Evolutionary conservation across 2,113 vertebrate genomes (phyloP).

Genomic region (Toxostoma redivivum): DNA sequence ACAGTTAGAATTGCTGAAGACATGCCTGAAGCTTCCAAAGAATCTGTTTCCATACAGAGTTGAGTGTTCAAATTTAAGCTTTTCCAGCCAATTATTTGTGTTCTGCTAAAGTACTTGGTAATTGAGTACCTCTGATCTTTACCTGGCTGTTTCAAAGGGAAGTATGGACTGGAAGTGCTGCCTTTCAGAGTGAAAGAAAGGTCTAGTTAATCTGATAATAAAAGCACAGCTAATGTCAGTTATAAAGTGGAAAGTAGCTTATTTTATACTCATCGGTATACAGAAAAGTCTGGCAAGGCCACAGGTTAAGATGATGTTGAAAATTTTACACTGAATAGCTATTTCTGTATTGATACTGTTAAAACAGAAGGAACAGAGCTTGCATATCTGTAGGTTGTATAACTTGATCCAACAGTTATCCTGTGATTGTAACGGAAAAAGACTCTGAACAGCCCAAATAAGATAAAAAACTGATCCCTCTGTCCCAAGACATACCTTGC

Average conservation of each 20-base stretch:
- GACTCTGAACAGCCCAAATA: not conserved
- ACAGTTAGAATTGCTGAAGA: not conserved
- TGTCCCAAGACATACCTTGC: not conserved
- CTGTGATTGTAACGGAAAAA: not conserved
- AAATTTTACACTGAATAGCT: not conserved
- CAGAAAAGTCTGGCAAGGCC: not conserved
- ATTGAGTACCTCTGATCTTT: not conserved
- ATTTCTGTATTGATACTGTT: not conserved
- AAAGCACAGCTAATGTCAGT: not conserved
- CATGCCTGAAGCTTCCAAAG: not conserved
- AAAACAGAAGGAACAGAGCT: not conserved
- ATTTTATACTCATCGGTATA: not conserved
- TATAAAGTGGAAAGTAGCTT: not conserved
- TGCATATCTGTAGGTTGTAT: not conserved
- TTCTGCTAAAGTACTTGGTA: not conserved
- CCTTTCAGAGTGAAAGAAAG: not conserved
- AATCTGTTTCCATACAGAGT: not conserved
- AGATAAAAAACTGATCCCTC: not conserved
- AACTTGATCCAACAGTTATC: not conserved
- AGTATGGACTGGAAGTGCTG: not conserved
- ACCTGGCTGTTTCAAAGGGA: not conserved
- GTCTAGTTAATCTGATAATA: not conserved
- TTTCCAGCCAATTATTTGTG: not conserved
- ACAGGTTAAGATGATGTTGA: not conserved
- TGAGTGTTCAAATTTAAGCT: not conserved